Evolutionary conservation across 2,797 vertebrate genomes (phyloP).

Genomic region (Manis pentadactyla): DNA sequence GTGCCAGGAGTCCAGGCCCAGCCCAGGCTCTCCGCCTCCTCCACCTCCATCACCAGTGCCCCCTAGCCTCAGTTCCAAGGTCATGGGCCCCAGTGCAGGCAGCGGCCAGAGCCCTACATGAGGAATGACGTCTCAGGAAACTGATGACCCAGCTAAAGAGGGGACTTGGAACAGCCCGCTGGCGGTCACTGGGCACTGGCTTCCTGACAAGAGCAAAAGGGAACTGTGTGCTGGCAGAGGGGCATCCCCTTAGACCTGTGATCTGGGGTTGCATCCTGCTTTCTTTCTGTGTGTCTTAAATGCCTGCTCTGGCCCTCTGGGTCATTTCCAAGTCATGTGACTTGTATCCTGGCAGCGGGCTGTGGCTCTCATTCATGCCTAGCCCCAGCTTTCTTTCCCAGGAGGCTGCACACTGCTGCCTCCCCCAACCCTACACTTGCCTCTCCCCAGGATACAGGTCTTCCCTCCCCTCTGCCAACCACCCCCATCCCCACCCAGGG

Average conservation of each 20-base stretch:
- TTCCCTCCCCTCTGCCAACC: neutral
- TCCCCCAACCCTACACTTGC: accelerated
- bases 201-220: neutral
- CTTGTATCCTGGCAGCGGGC: conserved; percentile 48
- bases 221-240: conserved; percentile 38
- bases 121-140: neutral
- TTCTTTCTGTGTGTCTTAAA: neutral
- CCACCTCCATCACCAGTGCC: accelerated
- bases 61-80: neutral
- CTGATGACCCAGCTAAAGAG: neutral
- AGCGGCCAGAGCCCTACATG: neutral
- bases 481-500: neutral
- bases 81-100: accelerated
- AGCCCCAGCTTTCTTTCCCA: neutral
- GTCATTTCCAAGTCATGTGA: neutral
- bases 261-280: neutral
- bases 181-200: neutral
- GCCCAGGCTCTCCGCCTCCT: neutral
- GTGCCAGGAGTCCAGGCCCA: neutral
- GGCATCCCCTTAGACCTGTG: neutral
- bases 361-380: neutral
- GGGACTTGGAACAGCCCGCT: neutral
- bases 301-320: neutral
- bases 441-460: neutral
- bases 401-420: neutral